Base-by-base conservation (phyloP, 2,113 vertebrate species). In the Oriolus oriolus region DNA sequence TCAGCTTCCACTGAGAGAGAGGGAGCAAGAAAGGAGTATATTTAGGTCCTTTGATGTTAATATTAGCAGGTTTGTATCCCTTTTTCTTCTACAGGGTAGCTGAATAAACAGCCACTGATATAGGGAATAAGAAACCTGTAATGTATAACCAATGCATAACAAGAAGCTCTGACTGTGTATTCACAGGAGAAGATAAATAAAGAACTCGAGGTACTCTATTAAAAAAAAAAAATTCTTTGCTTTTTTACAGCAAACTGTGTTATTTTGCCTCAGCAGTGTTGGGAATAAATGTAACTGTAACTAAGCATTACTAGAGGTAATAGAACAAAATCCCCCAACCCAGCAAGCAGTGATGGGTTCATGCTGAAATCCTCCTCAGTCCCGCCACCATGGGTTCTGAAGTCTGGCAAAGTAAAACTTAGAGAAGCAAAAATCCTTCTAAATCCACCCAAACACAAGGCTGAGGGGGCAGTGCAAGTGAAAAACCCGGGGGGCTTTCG, bases 401-500 rank as follows among this genome's bases (percentile, higher is more conserved):
- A 66, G 7, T 47, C 17, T 7, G 28, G 24, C 39, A 52, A 89
- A 80, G 42, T n/a, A 41, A 73, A 88, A 77, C 23, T 31, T 30
- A 14, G 11, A 61, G 37, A 64, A 54, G 17, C 8, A 71, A 82
- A 89, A 75, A 10, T 6, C 24, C 31, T 57, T n/a, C 18, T 30
- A 54, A 90, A 59, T 19, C 18, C 15, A 39, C 33, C 22, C 27
- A 52, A 87, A 54, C 13, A 20, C 16, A 33, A 44, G 28, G 24
- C 19, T 84, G 57, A 64, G n/a, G 9, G 16, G 39, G 27, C 33
- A 84, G 11, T 22, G 12, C 7, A 24, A 90, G 41, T 10, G 16
- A 19, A 39, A 68, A 77, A 22, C 33, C 24, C 4, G 10, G 26
- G 13, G 4, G 9, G 1, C 0, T 0, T 53, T 53, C 22, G 35